phyloP scores from a whole-genome alignment of 2,113 vertebrate species.

The Pteruthius melanotis region DNA sequence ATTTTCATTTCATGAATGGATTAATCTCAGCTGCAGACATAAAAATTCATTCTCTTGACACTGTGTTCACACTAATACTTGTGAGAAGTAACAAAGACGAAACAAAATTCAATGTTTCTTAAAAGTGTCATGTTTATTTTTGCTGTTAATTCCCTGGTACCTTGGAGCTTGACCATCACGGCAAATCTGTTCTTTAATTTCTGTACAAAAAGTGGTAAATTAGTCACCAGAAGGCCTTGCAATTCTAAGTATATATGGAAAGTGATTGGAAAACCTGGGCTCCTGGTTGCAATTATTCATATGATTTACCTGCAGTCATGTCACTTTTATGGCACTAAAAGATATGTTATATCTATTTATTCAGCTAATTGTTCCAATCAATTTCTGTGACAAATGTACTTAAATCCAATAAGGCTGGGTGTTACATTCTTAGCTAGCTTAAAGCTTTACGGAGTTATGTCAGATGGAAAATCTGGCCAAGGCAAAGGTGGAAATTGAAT shows the following conservation, averaged over 20 bases:
- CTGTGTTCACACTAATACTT: neutral
- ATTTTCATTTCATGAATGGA: slow-evolving; percentile 4
- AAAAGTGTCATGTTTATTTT: neutral
- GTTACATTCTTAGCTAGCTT: neutral
- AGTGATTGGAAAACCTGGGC: neutral
- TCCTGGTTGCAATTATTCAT: slow-evolving; percentile 27
- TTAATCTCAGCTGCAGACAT: neutral
- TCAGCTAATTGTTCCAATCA: slow-evolving; percentile 8
- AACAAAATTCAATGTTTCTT: neutral
- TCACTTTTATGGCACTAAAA: slow-evolving; percentile 9
- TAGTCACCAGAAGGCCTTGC: neutral
- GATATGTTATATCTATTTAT: slow-evolving; percentile 25
- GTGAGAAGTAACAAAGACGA: neutral
- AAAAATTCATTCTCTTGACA: neutral
- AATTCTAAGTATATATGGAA: neutral
- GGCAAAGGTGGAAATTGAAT: neutral
- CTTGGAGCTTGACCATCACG: neutral
- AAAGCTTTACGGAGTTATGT: neutral
- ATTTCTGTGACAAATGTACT: slow-evolving; percentile 5
- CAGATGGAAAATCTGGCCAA: neutral
- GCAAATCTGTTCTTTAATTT: neutral
- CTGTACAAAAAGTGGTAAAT: neutral
- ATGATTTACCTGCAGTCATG: slow-evolving; percentile 42
- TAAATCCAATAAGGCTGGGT: neutral
- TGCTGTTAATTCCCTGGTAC: neutral